Percentiles rank a stretch among this genome's conserved stretches.
Conservation (phyloP, 2,888 invertebrate genomes). For the Gymnoscelis rufifasciata region DNA sequence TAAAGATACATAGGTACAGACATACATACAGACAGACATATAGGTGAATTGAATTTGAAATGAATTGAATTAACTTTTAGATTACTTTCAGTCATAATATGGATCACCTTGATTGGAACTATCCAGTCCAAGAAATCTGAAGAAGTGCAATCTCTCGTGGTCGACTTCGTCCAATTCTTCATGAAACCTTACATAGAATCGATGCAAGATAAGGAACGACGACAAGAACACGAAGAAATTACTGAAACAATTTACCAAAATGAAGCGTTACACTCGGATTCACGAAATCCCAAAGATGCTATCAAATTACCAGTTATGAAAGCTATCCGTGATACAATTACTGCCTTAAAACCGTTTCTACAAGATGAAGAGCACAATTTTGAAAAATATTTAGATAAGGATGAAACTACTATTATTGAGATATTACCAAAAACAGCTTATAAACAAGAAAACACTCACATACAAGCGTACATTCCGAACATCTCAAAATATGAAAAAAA, state of each 20-base stretch:
- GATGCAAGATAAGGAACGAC: background rate
- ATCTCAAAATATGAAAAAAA: slow-evolving; percentile 48
- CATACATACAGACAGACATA: too few relatives aligned
- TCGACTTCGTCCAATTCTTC: slow-evolving; percentile 36
- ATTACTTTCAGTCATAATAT: too few relatives aligned
- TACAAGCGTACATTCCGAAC: slow-evolving; percentile 16
- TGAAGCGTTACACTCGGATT: too few relatives aligned
- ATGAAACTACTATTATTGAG: slow-evolving; percentile 55
- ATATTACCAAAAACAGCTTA: slow-evolving; percentile 33
- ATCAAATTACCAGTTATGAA: slow-evolving; percentile 32
- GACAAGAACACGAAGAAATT: too few relatives aligned
- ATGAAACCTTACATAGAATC: slow-evolving; percentile 36
- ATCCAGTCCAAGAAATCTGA: background rate
- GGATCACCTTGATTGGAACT: too few relatives aligned
- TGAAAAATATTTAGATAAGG: slow-evolving; percentile 1
- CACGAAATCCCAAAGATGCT: too few relatives aligned
- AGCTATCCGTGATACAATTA: slow-evolving; percentile 39
- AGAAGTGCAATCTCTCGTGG: slow-evolving; percentile 3
- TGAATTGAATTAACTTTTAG: too few relatives aligned
- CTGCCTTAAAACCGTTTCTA: slow-evolving; percentile 38
- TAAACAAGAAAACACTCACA: slow-evolving; percentile 24
- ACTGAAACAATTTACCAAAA: too few relatives aligned
- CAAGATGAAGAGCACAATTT: slow-evolving; percentile 40
- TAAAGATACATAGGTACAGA: too few relatives aligned
- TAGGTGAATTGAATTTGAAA: too few relatives aligned